These are phyloP conservation scores for Lottia gigantea DNA, from an alignment of 2,888 invertebrate genomes.

Conservation along the genomic window DNA sequence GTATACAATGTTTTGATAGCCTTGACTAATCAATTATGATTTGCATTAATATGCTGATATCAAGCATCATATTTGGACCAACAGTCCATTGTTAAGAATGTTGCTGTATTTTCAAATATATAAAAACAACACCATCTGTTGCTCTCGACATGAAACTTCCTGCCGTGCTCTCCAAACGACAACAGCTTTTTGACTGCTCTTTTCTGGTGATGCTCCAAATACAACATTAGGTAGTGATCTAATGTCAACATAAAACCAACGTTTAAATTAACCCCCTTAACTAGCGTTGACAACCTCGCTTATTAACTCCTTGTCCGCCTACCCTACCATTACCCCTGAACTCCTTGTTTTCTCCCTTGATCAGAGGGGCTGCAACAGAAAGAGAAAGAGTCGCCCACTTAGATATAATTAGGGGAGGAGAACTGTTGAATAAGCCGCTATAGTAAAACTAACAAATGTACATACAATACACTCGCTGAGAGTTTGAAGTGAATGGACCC, in stretches of 20 bases:
- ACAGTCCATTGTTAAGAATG: too few species aligned
- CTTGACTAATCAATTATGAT: too few species aligned
- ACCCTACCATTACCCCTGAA: background rate
- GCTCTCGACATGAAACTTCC: too few species aligned
- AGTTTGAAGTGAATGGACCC: background rate
- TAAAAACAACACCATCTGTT: too few species aligned
- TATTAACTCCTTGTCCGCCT: conserved; percentile 19
- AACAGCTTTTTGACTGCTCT: background rate
- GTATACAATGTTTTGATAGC: too few species aligned
- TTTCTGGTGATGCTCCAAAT: background rate
- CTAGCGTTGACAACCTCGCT: conserved; percentile 16
- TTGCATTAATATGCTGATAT: too few species aligned
- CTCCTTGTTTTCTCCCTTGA: too few species aligned
- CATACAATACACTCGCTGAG: too few species aligned
- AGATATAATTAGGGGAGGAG: conserved; percentile 30
- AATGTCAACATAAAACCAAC: conserved; percentile 17
- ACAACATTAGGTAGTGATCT: conserved; percentile 21
- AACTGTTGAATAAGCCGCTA: conserved; percentile 9
- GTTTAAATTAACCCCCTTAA: conserved; percentile 13
- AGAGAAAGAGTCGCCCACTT: conserved; percentile 25
- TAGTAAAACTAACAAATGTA: background rate
- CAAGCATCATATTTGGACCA: too few species aligned
- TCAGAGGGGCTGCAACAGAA: conserved; percentile 10
- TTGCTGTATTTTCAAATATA: too few species aligned
- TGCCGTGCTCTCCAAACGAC: too few species aligned